phyloP scores from a whole-genome alignment of 2,888 invertebrate species.

The Agonopterix subpropinquella region DNA sequence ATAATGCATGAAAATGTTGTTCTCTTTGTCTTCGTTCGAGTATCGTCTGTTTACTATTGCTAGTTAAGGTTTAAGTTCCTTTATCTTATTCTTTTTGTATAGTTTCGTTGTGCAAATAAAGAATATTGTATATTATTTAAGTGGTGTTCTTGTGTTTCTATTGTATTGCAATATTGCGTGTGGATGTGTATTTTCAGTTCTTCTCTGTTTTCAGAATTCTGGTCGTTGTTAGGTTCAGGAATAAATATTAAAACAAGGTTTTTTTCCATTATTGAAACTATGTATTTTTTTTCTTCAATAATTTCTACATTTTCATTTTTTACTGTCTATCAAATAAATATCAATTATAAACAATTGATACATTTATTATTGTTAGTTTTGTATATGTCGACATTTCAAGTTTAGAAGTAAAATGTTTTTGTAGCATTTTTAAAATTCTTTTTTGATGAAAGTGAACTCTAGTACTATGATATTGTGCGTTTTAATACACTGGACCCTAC shows the following conservation, averaged over 20 bases:
- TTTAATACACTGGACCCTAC: constrained; percentile 73
- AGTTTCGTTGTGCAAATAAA: neutral
- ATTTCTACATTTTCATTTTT: constrained; percentile 67
- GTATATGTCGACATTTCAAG: constrained; percentile 64
- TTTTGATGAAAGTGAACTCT: constrained; percentile 67
- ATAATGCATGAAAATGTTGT: constrained; percentile 43
- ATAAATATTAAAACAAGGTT: constrained; percentile 37
- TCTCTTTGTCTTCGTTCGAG: constrained; percentile 34
- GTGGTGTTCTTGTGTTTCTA: too few species aligned
- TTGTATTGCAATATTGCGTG: too few species aligned
- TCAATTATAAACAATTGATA: constrained; percentile 74
- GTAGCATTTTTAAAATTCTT: constrained; percentile 53
- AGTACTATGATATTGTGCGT: constrained; percentile 75
- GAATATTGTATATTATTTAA: too few species aligned
- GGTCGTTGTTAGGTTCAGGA: too few species aligned
- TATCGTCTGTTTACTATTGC: constrained; percentile 20
- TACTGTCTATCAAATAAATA: constrained; percentile 72
- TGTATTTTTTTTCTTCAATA: constrained; percentile 68
- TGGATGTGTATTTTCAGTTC: too few species aligned
- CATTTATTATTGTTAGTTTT: constrained; percentile 68
- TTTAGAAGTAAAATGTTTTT: constrained; percentile 62
- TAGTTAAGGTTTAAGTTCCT: constrained; percentile 7
- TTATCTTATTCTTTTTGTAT: constrained; percentile 13
- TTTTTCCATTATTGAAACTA: constrained; percentile 65
- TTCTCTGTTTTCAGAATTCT: too few species aligned